Base-by-base conservation (phyloP, 2,888 invertebrate genomes). In the Psococerastis gibbosa region DNA sequence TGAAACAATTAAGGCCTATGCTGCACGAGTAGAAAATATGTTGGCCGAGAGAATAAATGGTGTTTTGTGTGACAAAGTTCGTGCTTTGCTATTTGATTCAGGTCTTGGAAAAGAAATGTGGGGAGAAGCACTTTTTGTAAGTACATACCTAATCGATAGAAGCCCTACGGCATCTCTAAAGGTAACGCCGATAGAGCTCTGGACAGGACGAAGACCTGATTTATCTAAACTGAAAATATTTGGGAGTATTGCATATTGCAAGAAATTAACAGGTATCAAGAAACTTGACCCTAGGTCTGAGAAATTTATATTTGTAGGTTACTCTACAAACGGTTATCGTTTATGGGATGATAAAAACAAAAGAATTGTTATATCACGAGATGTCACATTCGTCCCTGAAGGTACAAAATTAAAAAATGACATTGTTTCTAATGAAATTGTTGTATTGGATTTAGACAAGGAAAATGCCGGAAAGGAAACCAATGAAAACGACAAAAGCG, bases 211-310 rank as follows among this genome's bases (percentile, higher is more conserved):
- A 42, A 55, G 49, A 50, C 53, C 56, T 13, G 47, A 57, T 44
- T 43, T 57, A 22, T 50, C 50, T 23, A 48, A 48, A 27, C 18
- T 59, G 20, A 48, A 52, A 50, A 45, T 54, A 2, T 58, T 58
- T 52, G 56, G 56, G 8, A 45, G 47, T 34, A 41, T 35, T 43
- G 53, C 51, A 3, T 51, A 54, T 49, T 50, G 50, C 9, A 53
- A 57, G 48, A 41, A 47, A 2, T 23, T 54, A 6, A 49, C 48
- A 22, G 44, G 51, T 6, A 11, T 50, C 11, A 51, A 49, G 45
- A 56, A 56, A 48, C 43, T 56, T 8, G 52, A 57, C 27, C n/a
- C 43, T n/a, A n/a, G n/a, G n/a, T n/a, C n/a, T n/a, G n/a, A n/a
- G n/a, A n/a, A n/a, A n/a, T n/a, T n/a, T n/a, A n/a, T n/a, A n/a